Evolutionary conservation across 2,888 invertebrate genomes (phyloP), one percentile per base, ranked within the genome.

Genomic region (Synergus itoensis): DNA sequence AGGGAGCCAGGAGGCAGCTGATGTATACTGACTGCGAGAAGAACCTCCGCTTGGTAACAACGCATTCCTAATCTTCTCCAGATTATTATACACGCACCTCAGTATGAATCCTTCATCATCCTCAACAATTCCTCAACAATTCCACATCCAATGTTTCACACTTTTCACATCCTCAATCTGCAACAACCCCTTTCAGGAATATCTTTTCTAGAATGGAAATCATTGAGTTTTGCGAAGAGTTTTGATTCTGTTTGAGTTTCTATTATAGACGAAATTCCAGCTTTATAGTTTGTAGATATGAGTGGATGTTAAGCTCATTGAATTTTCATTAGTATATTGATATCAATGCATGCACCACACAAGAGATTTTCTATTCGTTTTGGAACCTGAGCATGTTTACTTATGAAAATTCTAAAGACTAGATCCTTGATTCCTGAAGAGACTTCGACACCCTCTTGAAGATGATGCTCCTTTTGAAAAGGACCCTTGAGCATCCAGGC

Each of bases 1-100:
- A 81, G 86, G 87, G 85, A 86, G 84, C 87, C 87, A 88, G 87
- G 87, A 88, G 88, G 89, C 90, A 90, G 90, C 90, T 90, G 90
- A 90, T 89, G 86, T 89, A 88, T 86, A 84, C 87, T 89, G 89
- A 89, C 89, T 88, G 88, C 87, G 86, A 88, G 86, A 85, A 85
- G 84, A 87, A 86, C 87, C 88, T 87, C 88, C 87, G 88, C 86
- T 86, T 88, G 87, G 87, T 87, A 89, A 90, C 87, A 86, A 86
- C 80, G 77, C 78, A 81, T 73, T 81, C 77, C 78, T 77, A 73
- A 81, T 80, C 83, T 69, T 43, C 67, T 21, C 28, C 45, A 45
- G 69, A 45, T 69, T 69, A 69, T 69, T 69, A 28, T 14, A 48
- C 67, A 69, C 28, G 45, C 45, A 21, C 67, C 45, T 69, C 21